Conservation (phyloP, 2,797 vertebrate species). For the Catostomus latipinnis region DNA sequence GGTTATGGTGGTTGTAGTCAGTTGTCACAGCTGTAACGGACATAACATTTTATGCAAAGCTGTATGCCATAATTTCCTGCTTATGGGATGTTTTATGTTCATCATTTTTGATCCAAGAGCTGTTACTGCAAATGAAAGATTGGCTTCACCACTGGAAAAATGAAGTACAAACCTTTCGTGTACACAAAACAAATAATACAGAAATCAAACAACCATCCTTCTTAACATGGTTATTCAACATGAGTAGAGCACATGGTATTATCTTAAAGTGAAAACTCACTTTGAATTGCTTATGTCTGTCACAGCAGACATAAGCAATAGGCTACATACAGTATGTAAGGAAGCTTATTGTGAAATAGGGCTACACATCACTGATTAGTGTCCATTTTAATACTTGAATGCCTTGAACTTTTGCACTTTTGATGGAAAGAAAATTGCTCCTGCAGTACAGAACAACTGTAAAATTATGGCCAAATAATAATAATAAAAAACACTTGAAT, state of each 20-base stretch:
- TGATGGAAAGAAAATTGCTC: conserved; percentile 1
- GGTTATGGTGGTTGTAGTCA: conserved; percentile 39
- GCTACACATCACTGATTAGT: conserved; percentile 6
- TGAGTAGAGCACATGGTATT: not conserved
- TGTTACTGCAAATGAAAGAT: not conserved
- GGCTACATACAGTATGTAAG: conserved; percentile 21
- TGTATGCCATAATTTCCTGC: conserved; percentile 26
- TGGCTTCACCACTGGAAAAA: too few species aligned
- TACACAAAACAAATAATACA: not conserved
- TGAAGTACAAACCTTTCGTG: not conserved
- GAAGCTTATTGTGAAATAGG: conserved; percentile 29
- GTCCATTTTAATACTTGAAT: too few species aligned
- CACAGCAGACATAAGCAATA: conserved; percentile 20
- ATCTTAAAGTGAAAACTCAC: not conserved
- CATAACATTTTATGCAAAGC: conserved; percentile 34
- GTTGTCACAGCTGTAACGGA: conserved; percentile 38
- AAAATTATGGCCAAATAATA: conserved; percentile 13
- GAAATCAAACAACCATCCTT: not conserved
- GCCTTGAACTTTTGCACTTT: conserved; percentile 10
- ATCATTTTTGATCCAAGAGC: not conserved
- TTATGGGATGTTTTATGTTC: conserved; percentile 23
- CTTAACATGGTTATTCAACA: not conserved
- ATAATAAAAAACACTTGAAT: conserved; percentile 18
- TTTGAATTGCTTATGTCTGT: not conserved
- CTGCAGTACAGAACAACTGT: conserved; percentile 15